Percentiles rank a stretch among this genome's conserved stretches.
These are phyloP conservation scores for Bostrychus sinensis DNA, from an alignment of 2,113 vertebrate species.

Conservation along the genomic window DNA sequence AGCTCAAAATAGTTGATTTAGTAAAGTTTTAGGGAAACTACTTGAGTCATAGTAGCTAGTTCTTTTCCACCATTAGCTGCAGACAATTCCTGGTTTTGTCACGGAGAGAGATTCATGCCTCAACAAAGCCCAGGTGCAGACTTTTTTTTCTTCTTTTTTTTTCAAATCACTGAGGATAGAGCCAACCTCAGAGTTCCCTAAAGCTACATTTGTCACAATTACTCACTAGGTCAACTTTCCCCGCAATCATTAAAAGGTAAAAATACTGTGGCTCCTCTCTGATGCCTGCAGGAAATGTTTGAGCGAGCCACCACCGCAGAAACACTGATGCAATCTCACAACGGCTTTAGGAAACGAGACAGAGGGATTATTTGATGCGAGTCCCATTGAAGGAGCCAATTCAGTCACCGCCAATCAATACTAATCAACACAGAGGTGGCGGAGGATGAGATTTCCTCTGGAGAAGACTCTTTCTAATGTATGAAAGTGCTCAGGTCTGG, in stretches of 20 bases:
- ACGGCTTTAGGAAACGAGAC: conserved; percentile 75
- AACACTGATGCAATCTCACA: conserved; percentile 68
- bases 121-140: conserved; percentile 72
- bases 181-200: conserved; percentile 23
- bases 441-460: conserved; percentile 69
- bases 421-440: conserved; percentile 80
- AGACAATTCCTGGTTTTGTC: conserved; percentile 68
- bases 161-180: conserved; percentile 27
- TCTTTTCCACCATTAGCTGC: no score
- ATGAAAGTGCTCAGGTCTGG: conserved; percentile 12
- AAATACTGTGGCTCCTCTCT: conserved; percentile 36
- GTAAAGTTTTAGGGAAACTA: no score
- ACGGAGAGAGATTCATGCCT: conserved; percentile 60
- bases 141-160: conserved; percentile 14
- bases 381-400: conserved; percentile 80
- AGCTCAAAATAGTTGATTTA: no score
- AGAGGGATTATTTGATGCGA: conserved; percentile 81
- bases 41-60: no score
- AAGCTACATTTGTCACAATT: conserved; percentile 56
- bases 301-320: conserved; percentile 31
- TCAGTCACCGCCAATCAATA: conserved; percentile 81
- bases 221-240: conserved; percentile 62
- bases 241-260: conserved; percentile 63
- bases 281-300: conserved; percentile 57
- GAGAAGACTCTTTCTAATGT: conserved; percentile 39